Conservation (phyloP, 2,888 invertebrate species). For the Temnothorax unifasciatus region DNA sequence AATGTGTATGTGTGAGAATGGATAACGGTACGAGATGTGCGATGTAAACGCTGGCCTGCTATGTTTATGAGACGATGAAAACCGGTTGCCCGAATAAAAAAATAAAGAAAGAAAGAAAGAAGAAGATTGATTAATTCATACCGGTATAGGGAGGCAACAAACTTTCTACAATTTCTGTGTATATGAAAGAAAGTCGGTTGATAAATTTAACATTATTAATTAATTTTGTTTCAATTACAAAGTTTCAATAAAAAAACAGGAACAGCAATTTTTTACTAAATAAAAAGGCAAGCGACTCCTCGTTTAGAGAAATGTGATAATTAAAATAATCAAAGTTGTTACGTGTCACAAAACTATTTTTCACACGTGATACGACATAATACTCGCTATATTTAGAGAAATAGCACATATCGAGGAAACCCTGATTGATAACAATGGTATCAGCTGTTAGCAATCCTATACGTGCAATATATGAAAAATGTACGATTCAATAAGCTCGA, state of each 20-base stretch:
- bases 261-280: not conserved
- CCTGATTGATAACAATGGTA: not conserved
- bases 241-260: not conserved
- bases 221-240: not conserved
- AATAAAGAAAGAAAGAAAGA: not conserved
- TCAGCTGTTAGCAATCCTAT: not conserved
- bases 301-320: not conserved
- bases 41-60: not conserved
- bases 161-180: slow-evolving; percentile 2
- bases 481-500: not conserved
- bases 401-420: not conserved
- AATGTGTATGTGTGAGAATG: not conserved
- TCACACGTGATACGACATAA: not conserved
- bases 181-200: not conserved
- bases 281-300: not conserved
- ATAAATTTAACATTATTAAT: not conserved
- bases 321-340: not conserved
- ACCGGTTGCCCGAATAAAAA: not conserved
- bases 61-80: not conserved
- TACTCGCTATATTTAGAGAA: not conserved
- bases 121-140: not conserved
- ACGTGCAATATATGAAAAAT: slow-evolving; percentile 18
- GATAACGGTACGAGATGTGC: not conserved
- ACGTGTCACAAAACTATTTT: not conserved
- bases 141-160: not conserved